Evolutionary conservation across 2,113 vertebrate species (phyloP), one percentile per base, ranked within the genome.

Genomic region (Psammodynastes pulverulentus): DNA sequence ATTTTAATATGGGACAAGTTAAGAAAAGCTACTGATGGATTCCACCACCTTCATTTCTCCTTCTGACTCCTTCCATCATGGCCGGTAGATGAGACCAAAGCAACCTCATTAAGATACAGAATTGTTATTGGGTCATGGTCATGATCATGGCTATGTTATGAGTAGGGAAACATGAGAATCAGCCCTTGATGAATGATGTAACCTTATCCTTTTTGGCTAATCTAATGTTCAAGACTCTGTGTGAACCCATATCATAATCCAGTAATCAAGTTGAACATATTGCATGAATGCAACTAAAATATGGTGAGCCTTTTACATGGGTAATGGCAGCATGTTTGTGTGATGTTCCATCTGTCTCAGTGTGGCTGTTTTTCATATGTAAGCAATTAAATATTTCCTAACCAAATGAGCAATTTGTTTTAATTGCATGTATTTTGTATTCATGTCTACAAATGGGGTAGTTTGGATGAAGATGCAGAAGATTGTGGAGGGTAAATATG

Each of bases 401-500:
- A n/a, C 5, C 34, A 51, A 15, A 6, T 7, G 9, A 72, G 24
- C 34, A n/a, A 58, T 39, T 88, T n/a, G 23, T 1, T 8, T 51
- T 53, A 87, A 90, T 12, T 49, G 26, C 12, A 26, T n/a, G 29
- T 67, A n/a, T 3, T 89, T 89, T 88, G 19, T 93, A 12, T 93
- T 88, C 93, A 53, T 85, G 19, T 39, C 0, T 39, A 7, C 79
- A 48, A 95, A 95, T 43, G 62, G 48, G 85, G 43, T 48, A 97
- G 97, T 93, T 93, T 97, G 29, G 97, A 96, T 89, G 97, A 97
- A 0, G 96, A 96, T 13, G 93, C 90, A 0, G 96, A 95, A 86
- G 96, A 96, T 4, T 92, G 88, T 29, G n/a, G 89, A 49, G 94
- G 97, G 97, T 97, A 97, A 97, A 95, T 92, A 85, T 89, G 9